Base-by-base conservation (phyloP, 2,113 vertebrate genomes). In the Cricetomys ansorgei region DNA sequence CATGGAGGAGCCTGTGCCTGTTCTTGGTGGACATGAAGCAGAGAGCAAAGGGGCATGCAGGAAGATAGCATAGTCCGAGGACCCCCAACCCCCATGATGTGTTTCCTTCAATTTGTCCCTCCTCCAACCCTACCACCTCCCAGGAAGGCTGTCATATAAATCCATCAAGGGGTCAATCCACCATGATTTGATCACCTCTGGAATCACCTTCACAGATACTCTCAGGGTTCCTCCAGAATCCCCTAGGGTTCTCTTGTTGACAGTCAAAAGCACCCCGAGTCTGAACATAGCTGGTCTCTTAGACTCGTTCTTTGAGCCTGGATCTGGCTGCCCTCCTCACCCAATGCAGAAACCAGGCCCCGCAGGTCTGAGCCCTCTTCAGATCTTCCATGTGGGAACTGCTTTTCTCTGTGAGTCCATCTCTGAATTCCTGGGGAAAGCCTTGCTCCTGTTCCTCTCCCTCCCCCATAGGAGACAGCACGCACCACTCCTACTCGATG, bases 361-460 rank as follows among this genome's bases (percentile, higher is more conserved):
- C 3, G 2, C 2, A 83, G 16, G 6, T 53, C 1, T 3, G 43
- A 45, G 25, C 27, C 15, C 21, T 37, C 45, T 48, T 34, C 76
- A 7, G 7, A 34, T 19, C 34, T 40, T 79, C 59, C 0, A 0
- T 15, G 8, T 31, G 34, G 59, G 57, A 7, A 53, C 55, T 1
- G 10, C 0, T 31, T 16, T 0, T 53, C 6, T 34, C 29, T 48
- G 62, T 57, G 5, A 0, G 21, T 11, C 29, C 37, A 9, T n/a
- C 57, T 31, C 70, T 86, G 83, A 45, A 45, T n/a, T 59, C 40
- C 40, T 1, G 0, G 9, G 62, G 73, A 43, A 75, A 34, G 5
- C 6, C 9, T 34, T 53, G 12, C 17, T 34, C 15, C 0, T 0
- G 0, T 9, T n/a, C 53, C 2, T 55, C 16, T 17, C 65, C 16